Conservation (phyloP, 2,888 invertebrate species). For the Drosophila conformis region DNA sequence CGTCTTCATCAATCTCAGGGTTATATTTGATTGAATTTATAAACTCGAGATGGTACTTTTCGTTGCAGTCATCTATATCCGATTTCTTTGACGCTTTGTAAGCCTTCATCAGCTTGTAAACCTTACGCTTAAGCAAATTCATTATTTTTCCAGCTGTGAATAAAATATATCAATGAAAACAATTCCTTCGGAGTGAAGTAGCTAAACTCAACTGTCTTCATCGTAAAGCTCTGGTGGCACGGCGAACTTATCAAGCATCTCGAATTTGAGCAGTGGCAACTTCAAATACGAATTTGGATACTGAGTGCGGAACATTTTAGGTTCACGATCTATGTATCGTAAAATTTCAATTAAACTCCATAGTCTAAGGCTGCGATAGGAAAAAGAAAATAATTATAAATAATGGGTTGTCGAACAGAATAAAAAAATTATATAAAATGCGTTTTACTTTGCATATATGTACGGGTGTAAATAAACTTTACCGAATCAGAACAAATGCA, state of each 20-base stretch:
- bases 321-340: slow-evolving; percentile 72
- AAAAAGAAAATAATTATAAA: not conserved
- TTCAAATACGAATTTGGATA: slow-evolving; percentile 81
- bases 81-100: slow-evolving; percentile 36
- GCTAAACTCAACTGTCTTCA: slow-evolving; percentile 70
- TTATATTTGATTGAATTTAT: slow-evolving; percentile 27
- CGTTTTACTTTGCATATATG: not conserved
- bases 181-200: accelerated
- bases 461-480: not conserved
- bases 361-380: slow-evolving; percentile 61
- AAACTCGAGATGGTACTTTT: slow-evolving; percentile 70
- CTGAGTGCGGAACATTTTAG: slow-evolving; percentile 43
- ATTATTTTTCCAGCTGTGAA: slow-evolving; percentile 71
- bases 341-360: slow-evolving; percentile 82
- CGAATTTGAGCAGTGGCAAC: slow-evolving; percentile 82
- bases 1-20: slow-evolving; percentile 11
- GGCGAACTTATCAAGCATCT: slow-evolving; percentile 69
- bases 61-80: slow-evolving; percentile 22
- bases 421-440: not conserved
- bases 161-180: not conserved
- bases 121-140: slow-evolving; percentile 68
- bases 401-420: not conserved
- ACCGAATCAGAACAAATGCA: slow-evolving; percentile 78
- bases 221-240: slow-evolving; percentile 78
- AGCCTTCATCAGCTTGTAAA: slow-evolving; percentile 63